Base-by-base conservation (phyloP, 2,888 invertebrate species). In the Girardia tigrina region DNA sequence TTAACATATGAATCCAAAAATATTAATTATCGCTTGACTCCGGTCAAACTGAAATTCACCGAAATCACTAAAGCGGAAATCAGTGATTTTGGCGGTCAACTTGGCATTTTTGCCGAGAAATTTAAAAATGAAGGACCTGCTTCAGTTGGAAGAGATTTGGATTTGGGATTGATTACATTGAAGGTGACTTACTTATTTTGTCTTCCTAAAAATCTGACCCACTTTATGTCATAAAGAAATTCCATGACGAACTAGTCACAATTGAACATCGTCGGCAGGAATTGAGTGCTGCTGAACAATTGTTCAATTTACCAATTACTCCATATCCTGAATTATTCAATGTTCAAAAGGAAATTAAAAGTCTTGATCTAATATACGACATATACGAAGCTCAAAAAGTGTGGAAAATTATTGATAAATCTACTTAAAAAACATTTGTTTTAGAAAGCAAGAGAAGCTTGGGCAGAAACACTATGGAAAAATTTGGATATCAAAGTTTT, bases 381-480 rank as follows among this genome's bases (percentile, higher is more conserved):
- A 86, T 93, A 27, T 92, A 90, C 81, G 88, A 88, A 79, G 87
- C 88, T 0, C 91, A 92, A 83, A 90, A 89, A 82, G 85, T 84
- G 75, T 26, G 8, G 4, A 2, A 71, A 28, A 71, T 23, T 6
- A 77, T 71, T 73, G 2, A 16, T 29, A n/a, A 28, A 73, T 23
- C 23, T 42, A 69, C 16, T 26, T 6, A 70, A 28, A 6, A 71
- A 28, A 27, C 23, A 12, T 28, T 6, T 70, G 72, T 77, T 80
- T 1, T 79, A 86, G 85, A 86, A 87, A 78, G 89, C 90, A 0
- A 86, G 91, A 69, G 90, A 91, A 78, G 80, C 87, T 2, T 93
- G 93, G 93, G 89, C 91, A 0, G 90, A 89, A 83, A 92, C 91
- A 0, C 83, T 92, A 14, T 94, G 94, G 94, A 88, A 87, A 6